Percentiles rank a stretch among this genome's conserved stretches.
phyloP scores from a whole-genome alignment of 2,888 invertebrate species.

The Scaptomyza caliginosa region DNA sequence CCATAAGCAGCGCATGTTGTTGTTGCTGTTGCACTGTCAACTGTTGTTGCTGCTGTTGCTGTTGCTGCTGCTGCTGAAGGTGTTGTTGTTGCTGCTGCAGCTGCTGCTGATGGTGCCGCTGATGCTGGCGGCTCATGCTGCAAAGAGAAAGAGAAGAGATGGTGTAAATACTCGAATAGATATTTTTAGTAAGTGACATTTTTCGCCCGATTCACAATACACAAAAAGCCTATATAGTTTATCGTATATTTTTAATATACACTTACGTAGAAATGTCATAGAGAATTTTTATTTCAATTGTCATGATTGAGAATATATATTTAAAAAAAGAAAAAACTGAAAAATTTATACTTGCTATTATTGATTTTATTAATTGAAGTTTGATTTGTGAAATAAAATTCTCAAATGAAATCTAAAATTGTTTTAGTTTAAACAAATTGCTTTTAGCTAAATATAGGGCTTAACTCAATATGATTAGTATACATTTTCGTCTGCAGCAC shows the following conservation, averaged over 20 bases:
- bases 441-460: too few relatives aligned
- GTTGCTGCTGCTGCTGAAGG: conserved; percentile 83
- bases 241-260: neutral
- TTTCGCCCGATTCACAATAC: neutral
- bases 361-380: neutral
- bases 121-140: conserved; percentile 84
- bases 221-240: conserved; percentile 2
- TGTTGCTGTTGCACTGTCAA: conserved; percentile 85
- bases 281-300: neutral
- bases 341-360: too few relatives aligned
- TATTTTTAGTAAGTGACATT: conserved; percentile 10
- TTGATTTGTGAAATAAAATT: too few relatives aligned
- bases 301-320: neutral
- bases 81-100: conserved; percentile 83
- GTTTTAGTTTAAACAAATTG: too few relatives aligned
- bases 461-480: neutral
- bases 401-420: neutral
- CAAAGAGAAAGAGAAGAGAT: neutral
- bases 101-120: conserved; percentile 81
- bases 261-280: neutral
- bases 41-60: conserved; percentile 83
- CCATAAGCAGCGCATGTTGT: conserved; percentile 84
- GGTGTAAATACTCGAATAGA: neutral
- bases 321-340: too few relatives aligned
- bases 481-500: neutral